Evolutionary conservation across 2,113 vertebrate species (phyloP).

Genomic region (Oreochromis spilurus): DNA sequence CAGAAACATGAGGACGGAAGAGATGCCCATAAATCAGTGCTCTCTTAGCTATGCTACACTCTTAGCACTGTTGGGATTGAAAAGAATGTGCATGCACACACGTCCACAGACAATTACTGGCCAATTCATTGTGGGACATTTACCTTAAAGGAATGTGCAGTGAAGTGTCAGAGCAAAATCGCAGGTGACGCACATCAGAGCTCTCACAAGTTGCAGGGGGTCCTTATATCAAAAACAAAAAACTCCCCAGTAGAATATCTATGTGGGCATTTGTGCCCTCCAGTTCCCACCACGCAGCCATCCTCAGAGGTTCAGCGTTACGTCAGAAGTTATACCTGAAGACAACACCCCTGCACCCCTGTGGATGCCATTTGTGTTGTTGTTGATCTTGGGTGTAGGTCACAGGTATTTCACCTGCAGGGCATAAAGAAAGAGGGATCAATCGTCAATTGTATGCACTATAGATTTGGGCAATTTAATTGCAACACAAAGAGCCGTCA

Average conservation of each 20-base stretch:
- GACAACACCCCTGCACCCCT: not conserved
- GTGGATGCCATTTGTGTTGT: slow-evolving; percentile 8
- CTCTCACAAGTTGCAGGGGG: slow-evolving; percentile 16
- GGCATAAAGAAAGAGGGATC: not conserved
- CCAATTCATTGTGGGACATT: not conserved
- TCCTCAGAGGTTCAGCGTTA: not conserved
- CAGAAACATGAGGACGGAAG: not conserved
- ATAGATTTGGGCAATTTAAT: not conserved
- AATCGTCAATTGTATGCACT: rapidly evolving
- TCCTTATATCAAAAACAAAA: not conserved
- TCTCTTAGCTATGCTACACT: not conserved
- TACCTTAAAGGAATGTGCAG: not conserved
- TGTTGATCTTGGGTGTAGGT: not conserved
- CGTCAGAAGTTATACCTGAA: not conserved
- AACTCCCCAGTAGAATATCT: not conserved
- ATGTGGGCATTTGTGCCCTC: not conserved
- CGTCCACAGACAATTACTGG: not conserved
- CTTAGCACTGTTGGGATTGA: not conserved
- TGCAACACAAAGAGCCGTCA: not conserved
- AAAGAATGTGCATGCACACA: not conserved
- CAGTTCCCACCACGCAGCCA: not conserved
- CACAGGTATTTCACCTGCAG: slow-evolving; percentile 3
- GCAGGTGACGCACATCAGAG: slow-evolving; percentile 31
- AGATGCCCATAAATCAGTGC: not conserved
- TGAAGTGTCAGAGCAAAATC: not conserved